A percentile compares a stretch with the other conserved stretches of the same genome.
These are phyloP conservation scores for Hippasteria phrygiana DNA, from an alignment of 53 echinoderm and acorn worm species.

Conservation along the genomic window DNA sequence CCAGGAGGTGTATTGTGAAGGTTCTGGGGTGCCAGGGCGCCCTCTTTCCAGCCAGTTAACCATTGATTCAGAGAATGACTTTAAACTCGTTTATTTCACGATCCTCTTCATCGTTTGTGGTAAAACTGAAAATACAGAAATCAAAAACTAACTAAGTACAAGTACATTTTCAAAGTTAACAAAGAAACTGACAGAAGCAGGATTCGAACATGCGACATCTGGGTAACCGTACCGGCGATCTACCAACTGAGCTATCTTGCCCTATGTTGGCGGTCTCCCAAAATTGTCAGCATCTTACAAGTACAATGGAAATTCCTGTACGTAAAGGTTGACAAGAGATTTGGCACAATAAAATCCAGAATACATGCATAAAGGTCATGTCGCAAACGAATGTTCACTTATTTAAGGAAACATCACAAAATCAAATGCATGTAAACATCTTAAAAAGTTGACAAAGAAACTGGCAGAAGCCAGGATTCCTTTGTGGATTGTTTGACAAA, in stretches of 20 bases:
- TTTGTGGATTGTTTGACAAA: no score
- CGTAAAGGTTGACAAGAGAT: neutral
- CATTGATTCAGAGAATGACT: neutral
- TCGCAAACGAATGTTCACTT: neutral
- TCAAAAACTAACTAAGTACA: neutral
- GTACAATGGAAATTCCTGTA: neutral
- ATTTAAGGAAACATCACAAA: conserved; percentile 15
- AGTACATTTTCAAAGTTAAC: neutral
- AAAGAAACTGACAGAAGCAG: neutral
- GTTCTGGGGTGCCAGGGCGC: no score
- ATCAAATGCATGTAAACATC: neutral
- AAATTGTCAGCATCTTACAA: no score
- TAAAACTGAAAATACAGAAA: conserved; percentile 18
- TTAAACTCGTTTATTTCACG: neutral
- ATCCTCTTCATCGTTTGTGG: neutral
- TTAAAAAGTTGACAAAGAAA: neutral
- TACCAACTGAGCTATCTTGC: no score
- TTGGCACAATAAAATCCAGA: neutral
- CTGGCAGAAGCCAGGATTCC: no score
- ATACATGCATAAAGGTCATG: neutral
- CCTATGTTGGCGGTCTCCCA: no score
- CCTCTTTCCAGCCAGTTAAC: conserved; percentile 16
- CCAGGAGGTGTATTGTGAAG: no score
- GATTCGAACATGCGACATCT: no score
- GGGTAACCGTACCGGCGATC: no score